Conservation (phyloP, 2,113 vertebrate genomes). For the Pachyramphus minor region DNA sequence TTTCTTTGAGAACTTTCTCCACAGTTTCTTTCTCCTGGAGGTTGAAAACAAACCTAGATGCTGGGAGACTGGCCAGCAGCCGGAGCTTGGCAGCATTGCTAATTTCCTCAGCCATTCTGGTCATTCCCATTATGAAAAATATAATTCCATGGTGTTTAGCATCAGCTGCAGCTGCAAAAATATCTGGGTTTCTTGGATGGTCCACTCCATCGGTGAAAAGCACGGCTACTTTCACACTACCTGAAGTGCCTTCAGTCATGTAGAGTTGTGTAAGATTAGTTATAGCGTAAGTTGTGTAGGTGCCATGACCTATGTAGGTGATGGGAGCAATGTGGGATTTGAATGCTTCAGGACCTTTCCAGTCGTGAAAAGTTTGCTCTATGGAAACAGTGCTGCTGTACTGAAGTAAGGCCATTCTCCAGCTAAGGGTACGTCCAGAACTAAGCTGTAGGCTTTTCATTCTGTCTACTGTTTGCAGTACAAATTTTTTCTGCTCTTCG, state of each 20-base stretch:
- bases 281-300: slow-evolving; percentile 90
- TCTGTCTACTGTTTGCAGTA: slow-evolving; percentile 79
- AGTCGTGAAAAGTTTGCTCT: slow-evolving; percentile 86
- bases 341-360: slow-evolving; percentile 83
- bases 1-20: slow-evolving; percentile 79
- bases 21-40: slow-evolving; percentile 81
- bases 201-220: slow-evolving; percentile 84
- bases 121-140: slow-evolving; percentile 88
- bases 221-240: slow-evolving; percentile 79
- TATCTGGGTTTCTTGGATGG: slow-evolving; percentile 89
- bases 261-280: slow-evolving; percentile 90
- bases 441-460: slow-evolving; percentile 77
- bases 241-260: slow-evolving; percentile 75
- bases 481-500: slow-evolving; percentile 84
- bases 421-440: slow-evolving; percentile 76
- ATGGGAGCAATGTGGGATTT: slow-evolving; percentile 78
- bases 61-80: slow-evolving; percentile 81
- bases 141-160: slow-evolving; percentile 88
- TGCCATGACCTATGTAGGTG: slow-evolving; percentile 86
- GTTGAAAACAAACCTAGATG: slow-evolving; percentile 81
- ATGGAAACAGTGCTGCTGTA: slow-evolving; percentile 88
- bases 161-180: slow-evolving; percentile 86
- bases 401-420: slow-evolving; percentile 85
- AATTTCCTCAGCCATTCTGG: slow-evolving; percentile 79
- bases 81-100: slow-evolving; percentile 81